These are phyloP conservation scores for Rousettus leschenaultii DNA, from an alignment of 2,113 vertebrate genomes.

Conservation along the genomic window DNA sequence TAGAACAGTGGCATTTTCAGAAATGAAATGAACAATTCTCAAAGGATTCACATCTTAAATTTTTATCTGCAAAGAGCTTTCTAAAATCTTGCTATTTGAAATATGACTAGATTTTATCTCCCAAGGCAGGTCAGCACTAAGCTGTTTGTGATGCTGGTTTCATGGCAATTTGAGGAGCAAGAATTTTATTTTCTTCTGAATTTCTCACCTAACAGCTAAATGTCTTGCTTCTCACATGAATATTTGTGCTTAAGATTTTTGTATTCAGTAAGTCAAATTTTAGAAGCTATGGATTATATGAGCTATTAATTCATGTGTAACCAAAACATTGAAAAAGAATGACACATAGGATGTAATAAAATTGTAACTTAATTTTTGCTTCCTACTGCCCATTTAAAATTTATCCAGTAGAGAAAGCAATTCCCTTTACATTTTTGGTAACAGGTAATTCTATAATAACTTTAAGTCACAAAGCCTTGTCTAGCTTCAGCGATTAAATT, in stretches of 20 bases:
- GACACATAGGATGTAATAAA: neutral
- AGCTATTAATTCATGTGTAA: slow-evolving; percentile 19
- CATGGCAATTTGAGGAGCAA: neutral
- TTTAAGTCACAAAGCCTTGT: neutral
- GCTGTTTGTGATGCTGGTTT: neutral
- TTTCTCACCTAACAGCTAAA: slow-evolving; percentile 5
- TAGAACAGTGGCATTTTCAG: slow-evolving; percentile 11
- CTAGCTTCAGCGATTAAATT: neutral
- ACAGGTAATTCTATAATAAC: neutral
- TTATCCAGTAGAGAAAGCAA: neutral
- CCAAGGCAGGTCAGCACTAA: neutral
- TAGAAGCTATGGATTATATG: neutral
- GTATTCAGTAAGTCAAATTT: neutral
- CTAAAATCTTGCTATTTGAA: slow-evolving; percentile 19
- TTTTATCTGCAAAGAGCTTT: slow-evolving; percentile 28
- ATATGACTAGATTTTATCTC: neutral
- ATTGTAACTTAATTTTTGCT: slow-evolving; percentile 14
- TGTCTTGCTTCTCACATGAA: slow-evolving; percentile 4
- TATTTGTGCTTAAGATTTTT: neutral
- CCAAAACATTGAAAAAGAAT: slow-evolving; percentile 15
- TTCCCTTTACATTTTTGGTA: neutral
- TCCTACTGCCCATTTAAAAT: neutral
- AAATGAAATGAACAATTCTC: slow-evolving; percentile 53
- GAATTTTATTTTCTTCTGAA: slow-evolving; percentile 30
- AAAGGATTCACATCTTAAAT: slow-evolving; percentile 19